Conservation (phyloP, 2,888 invertebrate genomes). For the Epirrhoe alternata region DNA sequence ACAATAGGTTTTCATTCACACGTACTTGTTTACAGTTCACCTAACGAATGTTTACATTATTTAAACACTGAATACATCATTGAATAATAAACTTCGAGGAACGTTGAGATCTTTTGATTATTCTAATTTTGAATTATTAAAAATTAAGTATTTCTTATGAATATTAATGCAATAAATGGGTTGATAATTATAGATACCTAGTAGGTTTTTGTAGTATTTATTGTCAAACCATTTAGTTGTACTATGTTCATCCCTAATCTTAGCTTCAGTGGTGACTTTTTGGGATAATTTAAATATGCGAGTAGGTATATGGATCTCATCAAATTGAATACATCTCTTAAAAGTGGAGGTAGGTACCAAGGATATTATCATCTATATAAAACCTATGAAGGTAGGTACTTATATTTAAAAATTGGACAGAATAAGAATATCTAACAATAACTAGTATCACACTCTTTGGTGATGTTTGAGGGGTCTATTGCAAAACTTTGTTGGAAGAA, state of each 20-base stretch:
- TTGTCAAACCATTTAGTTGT: slow-evolving; percentile 1
- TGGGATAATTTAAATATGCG: neutral
- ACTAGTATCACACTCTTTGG: slow-evolving; percentile 35
- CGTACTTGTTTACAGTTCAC: slow-evolving; percentile 60
- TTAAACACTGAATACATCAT: slow-evolving; percentile 67
- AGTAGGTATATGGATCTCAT: neutral
- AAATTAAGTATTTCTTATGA: neutral
- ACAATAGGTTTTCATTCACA: slow-evolving; percentile 61
- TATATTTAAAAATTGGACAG: slow-evolving; percentile 37
- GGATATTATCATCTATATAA: neutral
- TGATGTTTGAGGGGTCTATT: slow-evolving; percentile 30
- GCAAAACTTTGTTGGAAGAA: slow-evolving; percentile 32
- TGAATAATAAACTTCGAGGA: slow-evolving; percentile 57
- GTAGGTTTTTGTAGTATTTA: slow-evolving; percentile 1
- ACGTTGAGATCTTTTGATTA: slow-evolving; percentile 54
- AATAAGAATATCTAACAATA: slow-evolving; percentile 27
- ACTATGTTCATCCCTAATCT: neutral
- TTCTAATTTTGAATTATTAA: neutral
- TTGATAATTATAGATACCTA: neutral
- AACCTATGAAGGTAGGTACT: slow-evolving; percentile 1
- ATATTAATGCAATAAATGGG: neutral
- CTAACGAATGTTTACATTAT: slow-evolving; percentile 55
- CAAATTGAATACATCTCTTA: neutral
- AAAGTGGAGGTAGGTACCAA: slow-evolving; percentile 8
- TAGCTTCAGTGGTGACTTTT: neutral